Percentiles rank a stretch among this genome's conserved stretches.
These are phyloP conservation scores for Sinopyrophorus schimmeli DNA, from an alignment of 2,888 invertebrate genomes.

Conservation along the genomic window DNA sequence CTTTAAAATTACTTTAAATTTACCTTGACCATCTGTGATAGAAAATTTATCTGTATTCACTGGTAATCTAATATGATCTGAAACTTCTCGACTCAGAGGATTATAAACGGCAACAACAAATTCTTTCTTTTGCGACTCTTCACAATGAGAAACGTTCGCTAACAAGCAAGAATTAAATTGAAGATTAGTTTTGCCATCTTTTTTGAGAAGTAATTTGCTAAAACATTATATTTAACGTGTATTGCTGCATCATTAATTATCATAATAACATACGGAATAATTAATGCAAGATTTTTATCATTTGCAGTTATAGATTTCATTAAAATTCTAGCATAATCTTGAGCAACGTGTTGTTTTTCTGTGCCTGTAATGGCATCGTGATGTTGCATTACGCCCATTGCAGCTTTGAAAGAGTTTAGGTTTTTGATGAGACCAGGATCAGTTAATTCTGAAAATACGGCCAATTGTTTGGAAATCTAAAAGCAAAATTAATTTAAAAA, in stretches of 20 bases:
- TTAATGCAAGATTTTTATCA: conserved; percentile 5
- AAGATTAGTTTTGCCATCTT: too few relatives aligned
- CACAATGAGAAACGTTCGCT: conserved; percentile 66
- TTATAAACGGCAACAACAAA: conserved; percentile 66
- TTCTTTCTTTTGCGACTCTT: conserved; percentile 57
- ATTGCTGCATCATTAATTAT: neutral
- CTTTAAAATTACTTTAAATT: neutral
- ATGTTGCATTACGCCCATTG: conserved; percentile 85
- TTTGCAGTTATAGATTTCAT: conserved; percentile 66
- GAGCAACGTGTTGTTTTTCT: conserved; percentile 80
- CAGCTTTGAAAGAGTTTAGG: conserved; percentile 63
- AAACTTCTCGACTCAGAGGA: conserved; percentile 60
- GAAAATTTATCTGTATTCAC: conserved; percentile 46
- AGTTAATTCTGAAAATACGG: conserved; percentile 59
- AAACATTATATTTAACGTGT: too few relatives aligned
- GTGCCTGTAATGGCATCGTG: conserved; percentile 89
- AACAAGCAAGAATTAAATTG: conserved; percentile 59
- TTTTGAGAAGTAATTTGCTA: conserved; percentile 15
- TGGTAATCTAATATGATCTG: conserved; percentile 60
- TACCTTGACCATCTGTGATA: conserved; percentile 29
- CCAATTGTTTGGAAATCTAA: conserved; percentile 71
- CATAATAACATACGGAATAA: conserved; percentile 19
- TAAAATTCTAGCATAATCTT: conserved; percentile 81
- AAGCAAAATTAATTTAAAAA: conserved; percentile 35
- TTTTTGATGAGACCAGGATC: conserved; percentile 48